Conservation (phyloP, 2,888 invertebrate genomes). For the Nebria salina region DNA sequence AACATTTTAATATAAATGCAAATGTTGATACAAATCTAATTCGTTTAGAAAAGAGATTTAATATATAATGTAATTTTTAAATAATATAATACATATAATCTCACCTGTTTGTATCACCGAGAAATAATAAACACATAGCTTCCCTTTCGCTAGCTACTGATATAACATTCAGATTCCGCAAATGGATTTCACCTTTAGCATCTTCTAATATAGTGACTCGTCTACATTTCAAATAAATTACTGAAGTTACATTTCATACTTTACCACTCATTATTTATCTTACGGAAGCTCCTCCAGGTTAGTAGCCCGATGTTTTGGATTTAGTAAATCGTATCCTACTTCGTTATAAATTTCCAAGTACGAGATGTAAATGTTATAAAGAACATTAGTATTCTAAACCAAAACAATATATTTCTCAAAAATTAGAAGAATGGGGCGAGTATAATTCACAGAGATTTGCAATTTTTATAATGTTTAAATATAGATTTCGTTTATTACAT, state of each 20-base stretch:
- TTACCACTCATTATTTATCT: constrained; percentile 51
- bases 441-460: no score
- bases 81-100: no score
- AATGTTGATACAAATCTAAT: no score
- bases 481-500: no score
- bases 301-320: constrained; percentile 58
- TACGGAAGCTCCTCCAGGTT: constrained; percentile 65
- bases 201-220: constrained; percentile 63
- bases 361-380: constrained; percentile 60
- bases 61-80: no score
- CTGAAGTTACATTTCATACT: constrained; percentile 2
- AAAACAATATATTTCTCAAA: no score
- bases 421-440: no score
- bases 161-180: constrained; percentile 64
- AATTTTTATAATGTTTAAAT: no score
- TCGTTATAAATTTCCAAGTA: constrained; percentile 69
- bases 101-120: constrained; percentile 66
- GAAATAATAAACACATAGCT: constrained; percentile 64
- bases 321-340: constrained; percentile 65
- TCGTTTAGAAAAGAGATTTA: no score
- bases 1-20: no score
- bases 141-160: constrained; percentile 63
- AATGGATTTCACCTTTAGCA: constrained; percentile 61
- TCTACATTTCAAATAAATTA: constrained; percentile 54
- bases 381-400: constrained; percentile 13